Conservation (phyloP, 1,140 invertebrate species). For the Ceratina japonica region DNA sequence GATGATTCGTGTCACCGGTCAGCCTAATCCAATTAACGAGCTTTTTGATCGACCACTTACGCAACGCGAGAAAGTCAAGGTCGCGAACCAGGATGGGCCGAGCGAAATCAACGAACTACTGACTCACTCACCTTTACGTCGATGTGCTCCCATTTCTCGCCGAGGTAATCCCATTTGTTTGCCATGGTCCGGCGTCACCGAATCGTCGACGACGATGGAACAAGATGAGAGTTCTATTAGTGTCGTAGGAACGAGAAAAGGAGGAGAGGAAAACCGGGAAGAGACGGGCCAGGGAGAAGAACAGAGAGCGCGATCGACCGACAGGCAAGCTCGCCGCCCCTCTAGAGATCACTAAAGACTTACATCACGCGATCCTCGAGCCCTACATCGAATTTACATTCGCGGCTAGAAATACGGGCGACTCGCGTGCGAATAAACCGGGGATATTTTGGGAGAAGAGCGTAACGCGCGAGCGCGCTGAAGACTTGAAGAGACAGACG, state of each 20-base stretch:
- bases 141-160: constrained; percentile 74
- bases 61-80: constrained; percentile 51
- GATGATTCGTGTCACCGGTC: constrained; percentile 8
- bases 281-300: background rate
- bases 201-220: background rate
- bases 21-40: background rate
- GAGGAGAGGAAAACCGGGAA: background rate
- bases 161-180: constrained; percentile 65
- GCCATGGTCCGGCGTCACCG: constrained; percentile 55
- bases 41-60: constrained; percentile 31
- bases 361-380: constrained; percentile 55
- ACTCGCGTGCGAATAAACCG: constrained; percentile 19
- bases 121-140: constrained; percentile 66
- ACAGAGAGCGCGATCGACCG: constrained; percentile 18
- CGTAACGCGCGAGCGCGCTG: background rate
- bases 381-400: constrained; percentile 38
- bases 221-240: background rate
- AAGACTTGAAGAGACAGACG: background rate
- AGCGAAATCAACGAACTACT: background rate
- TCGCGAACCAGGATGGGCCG: background rate
- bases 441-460: constrained; percentile 36
- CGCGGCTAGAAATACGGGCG: constrained; percentile 54
- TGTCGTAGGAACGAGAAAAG: background rate
- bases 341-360: constrained; percentile 60
- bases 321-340: constrained; percentile 44